Conservation (phyloP, 2,888 invertebrate species). For the Volucella bombylans region DNA sequence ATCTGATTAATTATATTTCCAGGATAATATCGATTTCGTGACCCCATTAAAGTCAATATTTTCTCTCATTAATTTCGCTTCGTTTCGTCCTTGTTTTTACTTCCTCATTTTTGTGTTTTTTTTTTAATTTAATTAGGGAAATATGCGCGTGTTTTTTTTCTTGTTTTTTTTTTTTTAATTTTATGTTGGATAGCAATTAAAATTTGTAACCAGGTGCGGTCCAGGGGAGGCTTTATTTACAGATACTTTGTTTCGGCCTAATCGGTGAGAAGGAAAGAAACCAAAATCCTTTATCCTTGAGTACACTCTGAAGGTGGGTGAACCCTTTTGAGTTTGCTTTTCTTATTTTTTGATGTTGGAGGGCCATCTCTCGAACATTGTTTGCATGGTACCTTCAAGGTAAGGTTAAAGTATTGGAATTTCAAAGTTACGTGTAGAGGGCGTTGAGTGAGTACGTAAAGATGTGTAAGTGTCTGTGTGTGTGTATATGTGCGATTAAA, state of each 20-base stretch:
- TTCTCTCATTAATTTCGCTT: constrained; percentile 66
- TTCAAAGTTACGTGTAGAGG: constrained; percentile 45
- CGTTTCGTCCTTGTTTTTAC: constrained; percentile 2
- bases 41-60: constrained; percentile 70
- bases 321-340: constrained; percentile 9
- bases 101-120: constrained; percentile 16
- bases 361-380: constrained; percentile 34
- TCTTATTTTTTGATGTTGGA: constrained; percentile 22
- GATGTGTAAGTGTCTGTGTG: background rate
- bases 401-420: constrained; percentile 42
- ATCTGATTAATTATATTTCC: constrained; percentile 63
- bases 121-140: constrained; percentile 64
- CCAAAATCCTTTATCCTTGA: constrained; percentile 53
- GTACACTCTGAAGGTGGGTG: constrained; percentile 32
- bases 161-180: constrained; percentile 14
- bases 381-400: constrained; percentile 5
- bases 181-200: constrained; percentile 48
- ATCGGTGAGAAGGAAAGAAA: constrained; percentile 19
- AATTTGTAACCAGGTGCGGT: constrained; percentile 70
- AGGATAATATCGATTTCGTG: constrained; percentile 64
- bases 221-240: constrained; percentile 55
- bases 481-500: constrained; percentile 1
- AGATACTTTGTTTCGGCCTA: constrained; percentile 53
- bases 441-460: constrained; percentile 20
- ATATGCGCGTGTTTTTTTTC: constrained; percentile 14